Percentiles rank a stretch among this genome's conserved stretches.
Evolutionary conservation across 2,797 vertebrate species (phyloP).

Genomic region (Acanthiza pusilla): DNA sequence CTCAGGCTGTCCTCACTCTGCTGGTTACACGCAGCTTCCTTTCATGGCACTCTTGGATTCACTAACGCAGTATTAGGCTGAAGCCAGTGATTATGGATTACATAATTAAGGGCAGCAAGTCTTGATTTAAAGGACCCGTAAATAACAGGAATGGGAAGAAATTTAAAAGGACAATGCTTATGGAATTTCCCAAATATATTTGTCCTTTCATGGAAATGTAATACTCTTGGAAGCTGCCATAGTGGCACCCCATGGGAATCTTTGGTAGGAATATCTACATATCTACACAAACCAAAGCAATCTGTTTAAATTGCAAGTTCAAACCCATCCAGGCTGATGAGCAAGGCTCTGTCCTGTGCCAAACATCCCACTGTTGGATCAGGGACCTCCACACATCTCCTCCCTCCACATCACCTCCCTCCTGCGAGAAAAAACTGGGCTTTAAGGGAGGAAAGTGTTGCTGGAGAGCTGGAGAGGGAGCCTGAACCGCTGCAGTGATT

Average conservation of each 20-base stretch:
- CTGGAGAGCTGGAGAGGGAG: background rate
- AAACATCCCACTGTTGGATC: background rate
- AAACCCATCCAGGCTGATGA: background rate
- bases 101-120: conserved; percentile 51
- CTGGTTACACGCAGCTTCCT: conserved; percentile 24
- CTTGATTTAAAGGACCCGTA: conserved; percentile 28
- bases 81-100: conserved; percentile 30
- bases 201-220: conserved; percentile 9
- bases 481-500: background rate
- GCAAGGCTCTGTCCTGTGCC: background rate
- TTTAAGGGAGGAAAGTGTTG: background rate
- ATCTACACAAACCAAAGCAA: background rate
- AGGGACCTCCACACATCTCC: background rate
- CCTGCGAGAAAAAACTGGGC: background rate
- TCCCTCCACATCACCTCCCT: background rate
- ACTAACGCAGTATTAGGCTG: conserved; percentile 2
- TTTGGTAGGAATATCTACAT: background rate
- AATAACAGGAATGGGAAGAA: conserved; percentile 11
- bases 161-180: conserved; percentile 15
- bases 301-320: background rate
- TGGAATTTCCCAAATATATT: background rate
- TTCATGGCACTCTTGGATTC: conserved; percentile 36
- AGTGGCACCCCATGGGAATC: conserved; percentile 4
- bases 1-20: conserved; percentile 45
- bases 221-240: background rate